Evolutionary conservation across 2,888 invertebrate genomes (phyloP).

Genomic region (Anarsia innoxiella): DNA sequence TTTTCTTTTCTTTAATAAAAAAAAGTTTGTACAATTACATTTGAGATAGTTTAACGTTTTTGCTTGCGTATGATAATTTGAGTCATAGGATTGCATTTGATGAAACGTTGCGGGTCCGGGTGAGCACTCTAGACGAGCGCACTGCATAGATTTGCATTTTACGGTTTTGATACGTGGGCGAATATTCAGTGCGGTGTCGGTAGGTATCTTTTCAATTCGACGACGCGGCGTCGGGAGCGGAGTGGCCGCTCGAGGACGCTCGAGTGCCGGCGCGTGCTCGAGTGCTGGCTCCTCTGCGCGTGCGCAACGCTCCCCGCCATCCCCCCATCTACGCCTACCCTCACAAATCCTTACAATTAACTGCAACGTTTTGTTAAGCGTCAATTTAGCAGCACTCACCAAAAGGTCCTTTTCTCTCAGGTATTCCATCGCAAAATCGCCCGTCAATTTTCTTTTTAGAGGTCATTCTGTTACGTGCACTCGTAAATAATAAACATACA

Average conservation of each 20-base stretch:
- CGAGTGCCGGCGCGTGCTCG: conserved; percentile 69
- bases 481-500: conserved; percentile 5
- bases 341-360: conserved; percentile 60
- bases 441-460: conserved; percentile 3
- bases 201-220: conserved; percentile 73
- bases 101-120: conserved; percentile 49
- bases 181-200: conserved; percentile 70
- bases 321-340: conserved; percentile 20
- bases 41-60: too few relatives aligned
- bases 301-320: conserved; percentile 42
- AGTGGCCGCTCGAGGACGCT: conserved; percentile 62
- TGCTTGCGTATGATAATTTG: conserved; percentile 60
- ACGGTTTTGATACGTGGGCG: conserved; percentile 72
- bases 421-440: conserved; percentile 19
- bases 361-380: conserved; percentile 49
- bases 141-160: conserved; percentile 74
- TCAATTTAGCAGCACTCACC: conserved; percentile 51
- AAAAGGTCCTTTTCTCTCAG: background rate
- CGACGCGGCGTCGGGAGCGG: conserved; percentile 62
- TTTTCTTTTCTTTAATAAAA: too few relatives aligned
- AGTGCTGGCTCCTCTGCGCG: conserved; percentile 56
- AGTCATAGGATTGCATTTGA: conserved; percentile 66
- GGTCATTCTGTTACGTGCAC: background rate
- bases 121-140: conserved; percentile 65
- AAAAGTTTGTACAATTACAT: too few relatives aligned